Conservation (phyloP, 2,113 vertebrate species). For the Brachirus orientalis region DNA sequence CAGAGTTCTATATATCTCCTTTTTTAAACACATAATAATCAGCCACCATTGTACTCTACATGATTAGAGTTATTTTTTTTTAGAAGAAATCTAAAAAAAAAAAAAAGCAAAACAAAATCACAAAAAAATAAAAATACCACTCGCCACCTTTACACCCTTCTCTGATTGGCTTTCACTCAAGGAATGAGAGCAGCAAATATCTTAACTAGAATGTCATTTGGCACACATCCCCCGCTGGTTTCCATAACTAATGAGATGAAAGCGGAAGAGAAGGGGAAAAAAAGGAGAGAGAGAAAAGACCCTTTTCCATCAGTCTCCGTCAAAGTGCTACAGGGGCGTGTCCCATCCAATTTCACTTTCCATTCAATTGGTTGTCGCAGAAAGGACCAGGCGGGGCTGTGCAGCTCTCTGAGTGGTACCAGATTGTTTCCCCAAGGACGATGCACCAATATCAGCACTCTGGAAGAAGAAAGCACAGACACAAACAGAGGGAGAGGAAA, state of each 20-base stretch:
- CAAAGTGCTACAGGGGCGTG: constrained; percentile 66
- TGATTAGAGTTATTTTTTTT: constrained; percentile 22
- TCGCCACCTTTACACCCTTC: constrained; percentile 51
- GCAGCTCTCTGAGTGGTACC: constrained; percentile 40
- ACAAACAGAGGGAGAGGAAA: constrained; percentile 21
- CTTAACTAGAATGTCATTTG: constrained; percentile 65
- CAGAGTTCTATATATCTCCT: constrained; percentile 42
- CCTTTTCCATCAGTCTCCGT: constrained; percentile 52
- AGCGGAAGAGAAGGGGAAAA: constrained; percentile 7
- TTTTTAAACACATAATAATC: constrained; percentile 42
- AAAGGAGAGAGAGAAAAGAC: constrained; percentile 4
- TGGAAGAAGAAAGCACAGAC: constrained; percentile 41
- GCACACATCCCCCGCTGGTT: constrained; percentile 67
- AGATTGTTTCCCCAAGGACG: constrained; percentile 56
- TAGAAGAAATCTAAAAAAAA: constrained; percentile 10
- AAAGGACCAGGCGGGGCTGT: constrained; percentile 33
- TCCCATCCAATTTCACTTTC: constrained; percentile 43
- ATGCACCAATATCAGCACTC: constrained; percentile 78
- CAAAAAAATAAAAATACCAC: constrained; percentile 5
- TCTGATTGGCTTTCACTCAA: constrained; percentile 64
- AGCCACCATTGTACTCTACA: constrained; percentile 32
- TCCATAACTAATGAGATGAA: constrained; percentile 60
- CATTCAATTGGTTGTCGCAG: constrained; percentile 37
- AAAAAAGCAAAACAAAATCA: neutral
- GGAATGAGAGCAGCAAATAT: constrained; percentile 68